Evolutionary conservation across 2,113 vertebrate genomes (phyloP), one percentile per base, ranked within the genome.

Genomic region (Formicarius rufipectus): DNA sequence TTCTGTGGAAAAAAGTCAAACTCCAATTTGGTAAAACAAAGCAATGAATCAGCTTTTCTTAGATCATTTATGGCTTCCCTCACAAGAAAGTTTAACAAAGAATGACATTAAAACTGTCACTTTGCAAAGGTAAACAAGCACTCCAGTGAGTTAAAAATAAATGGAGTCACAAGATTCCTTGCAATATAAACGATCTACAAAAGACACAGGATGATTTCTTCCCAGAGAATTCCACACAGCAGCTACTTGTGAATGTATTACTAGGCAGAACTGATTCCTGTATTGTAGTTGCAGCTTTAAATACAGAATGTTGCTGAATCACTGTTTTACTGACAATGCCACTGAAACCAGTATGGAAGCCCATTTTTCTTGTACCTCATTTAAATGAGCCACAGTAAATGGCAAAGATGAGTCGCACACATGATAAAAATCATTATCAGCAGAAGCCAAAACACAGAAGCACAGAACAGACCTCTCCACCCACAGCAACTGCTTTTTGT

Each of bases 71-170:
- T 31, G 49, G 62, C 50, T 82, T 89, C 76, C 80, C 71, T 62
- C 45, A 66, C 55, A 85, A 62, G 72, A 75, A 72, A 73, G 31
- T 78, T 89, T 40, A 58, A 72, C 12, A 16, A 75, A 91, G 58
- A 76, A 89, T 18, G 53, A 82, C 71, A 85, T 58, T 40, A 87
- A 40, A 93, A 82, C 62, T 91, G 62, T 80, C 91, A 58, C 74
- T 94, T 66, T 47, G 60, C 33, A 75, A 91, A 96, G 71, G 78
- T 87, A 96, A 95, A 87, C 78, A 91, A 83, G 37, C 53, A 73
- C 45, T 87, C 47, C 63, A 31, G 12, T 1, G 50, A 77, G 78
- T 78, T 96, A 95, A 94, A 96, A 96, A 96, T 93, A 96, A 89
- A 69, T 6, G 37, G 52, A 90, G 81, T 91, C 94, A 96, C 81